Evolutionary conservation across 2,113 vertebrate species (phyloP).

Genomic region (Pipa parva): DNA sequence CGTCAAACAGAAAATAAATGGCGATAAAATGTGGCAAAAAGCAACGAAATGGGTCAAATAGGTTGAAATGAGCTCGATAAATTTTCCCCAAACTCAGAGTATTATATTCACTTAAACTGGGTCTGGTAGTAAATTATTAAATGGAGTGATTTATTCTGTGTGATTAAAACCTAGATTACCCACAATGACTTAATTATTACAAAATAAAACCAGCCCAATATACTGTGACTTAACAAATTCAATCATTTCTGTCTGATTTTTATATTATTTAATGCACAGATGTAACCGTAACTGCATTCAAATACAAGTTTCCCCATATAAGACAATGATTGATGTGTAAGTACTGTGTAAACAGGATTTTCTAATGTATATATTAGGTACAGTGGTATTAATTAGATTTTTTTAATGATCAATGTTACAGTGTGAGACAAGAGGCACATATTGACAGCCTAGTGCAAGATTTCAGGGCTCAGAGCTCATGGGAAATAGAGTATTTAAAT

Average conservation of each 20-base stretch:
- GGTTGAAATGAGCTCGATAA: not conserved
- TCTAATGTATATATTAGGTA: too few species aligned
- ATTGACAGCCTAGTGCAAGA: not conserved
- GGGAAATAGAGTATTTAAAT: slow-evolving; percentile 1
- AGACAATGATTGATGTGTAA: too few species aligned
- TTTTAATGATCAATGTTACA: not conserved
- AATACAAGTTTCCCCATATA: too few species aligned
- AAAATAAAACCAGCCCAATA: not conserved
- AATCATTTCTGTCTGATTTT: too few species aligned
- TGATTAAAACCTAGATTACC: not conserved
- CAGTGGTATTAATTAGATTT: too few species aligned
- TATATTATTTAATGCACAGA: too few species aligned
- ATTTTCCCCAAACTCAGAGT: not conserved
- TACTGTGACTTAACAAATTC: too few species aligned
- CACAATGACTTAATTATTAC: slow-evolving; percentile 3
- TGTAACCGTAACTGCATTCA: too few species aligned
- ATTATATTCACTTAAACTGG: not conserved
- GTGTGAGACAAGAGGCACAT: not conserved
- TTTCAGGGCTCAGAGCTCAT: not conserved
- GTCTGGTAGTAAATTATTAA: slow-evolving; percentile 16
- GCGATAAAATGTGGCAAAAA: too few species aligned
- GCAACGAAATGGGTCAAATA: too few species aligned
- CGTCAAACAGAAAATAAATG: too few species aligned
- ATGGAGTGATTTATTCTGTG: slow-evolving; percentile 6
- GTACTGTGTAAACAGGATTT: too few species aligned